These are phyloP conservation scores for Deilephila elpenor DNA, from an alignment of 2,888 invertebrate genomes.

Conservation along the genomic window DNA sequence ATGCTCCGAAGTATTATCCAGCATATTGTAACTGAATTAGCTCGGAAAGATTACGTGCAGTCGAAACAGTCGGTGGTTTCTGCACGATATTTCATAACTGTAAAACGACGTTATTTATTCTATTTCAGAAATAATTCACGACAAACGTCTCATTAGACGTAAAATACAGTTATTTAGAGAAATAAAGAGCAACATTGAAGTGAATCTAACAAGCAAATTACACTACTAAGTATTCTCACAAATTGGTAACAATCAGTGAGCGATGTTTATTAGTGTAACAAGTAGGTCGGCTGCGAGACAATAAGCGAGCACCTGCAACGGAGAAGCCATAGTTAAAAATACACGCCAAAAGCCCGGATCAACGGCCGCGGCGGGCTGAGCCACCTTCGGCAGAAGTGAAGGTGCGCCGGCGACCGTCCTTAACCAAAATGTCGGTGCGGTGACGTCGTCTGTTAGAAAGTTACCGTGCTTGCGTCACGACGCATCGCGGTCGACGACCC, in stretches of 20 bases:
- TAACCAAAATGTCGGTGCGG: conserved; percentile 70
- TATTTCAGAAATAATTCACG: no score
- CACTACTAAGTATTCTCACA: neutral
- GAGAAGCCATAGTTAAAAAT: conserved; percentile 15
- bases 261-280: neutral
- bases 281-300: conserved; percentile 12
- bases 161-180: neutral
- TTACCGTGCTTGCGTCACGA: conserved; percentile 80
- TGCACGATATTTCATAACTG: no score
- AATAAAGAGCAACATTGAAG: neutral
- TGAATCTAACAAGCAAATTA: neutral
- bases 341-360: conserved; percentile 41
- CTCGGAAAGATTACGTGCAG: neutral
- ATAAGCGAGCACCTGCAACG: neutral
- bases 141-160: neutral
- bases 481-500: conserved; percentile 71
- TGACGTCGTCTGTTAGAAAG: conserved; percentile 82
- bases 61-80: neutral
- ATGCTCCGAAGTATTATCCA: neutral
- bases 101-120: no score
- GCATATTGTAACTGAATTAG: neutral
- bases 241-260: neutral
- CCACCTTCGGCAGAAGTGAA: conserved; percentile 26
- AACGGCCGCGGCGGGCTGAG: conserved; percentile 42
- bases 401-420: conserved; percentile 58